Base-by-base conservation (phyloP, 2,113 vertebrate genomes). In the Toxostoma redivivum region DNA sequence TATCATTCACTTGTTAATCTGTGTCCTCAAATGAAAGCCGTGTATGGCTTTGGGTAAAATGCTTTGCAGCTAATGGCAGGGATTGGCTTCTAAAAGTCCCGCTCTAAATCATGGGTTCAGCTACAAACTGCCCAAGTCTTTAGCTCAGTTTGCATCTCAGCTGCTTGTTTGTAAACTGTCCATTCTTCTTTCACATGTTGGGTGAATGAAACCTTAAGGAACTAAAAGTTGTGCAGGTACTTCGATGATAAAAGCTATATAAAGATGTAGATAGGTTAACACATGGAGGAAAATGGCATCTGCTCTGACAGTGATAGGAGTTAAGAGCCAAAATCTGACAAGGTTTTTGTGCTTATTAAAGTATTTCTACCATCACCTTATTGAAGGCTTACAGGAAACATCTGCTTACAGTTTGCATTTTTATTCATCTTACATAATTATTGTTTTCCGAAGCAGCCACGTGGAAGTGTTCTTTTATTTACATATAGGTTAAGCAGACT, bases 1-100 rank as follows among this genome's bases (percentile, higher is more conserved):
- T 92, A 21, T 90, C 86, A 13, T 37, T 35, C 78, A 31, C 33
- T 84, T 83, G 42, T 90, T 95, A 97, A 96, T 94, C 88, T 70
- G 56, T 42, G 33, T 90, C 73, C 70, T 95, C 79, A 90, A 96
- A 95, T 58, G 64, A 74, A 93, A 70, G 33, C 50, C 0, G 0
- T 70, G 35, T 5, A 18, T 73, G 18, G 42, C 77, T 93, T 71
- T 86, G 65, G 85, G 28, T 67, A 53, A 88, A 91, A 79, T 65
- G 23, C 3, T 4, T 72, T 89, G 31, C 42, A 67, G 66, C 33
- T 81, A 35, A 85, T 42, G 40, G 69, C 2, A 3, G 40, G 10
- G 53, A 69, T 65, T 79, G 56, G 70, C 72, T 89, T 91, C 72
- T 48, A 33, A 70, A 85, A 86, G 66, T 53, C 8, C 38, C 82